phyloP scores from a whole-genome alignment of 2,113 vertebrate genomes.

The Oreotrochilus melanogaster region DNA sequence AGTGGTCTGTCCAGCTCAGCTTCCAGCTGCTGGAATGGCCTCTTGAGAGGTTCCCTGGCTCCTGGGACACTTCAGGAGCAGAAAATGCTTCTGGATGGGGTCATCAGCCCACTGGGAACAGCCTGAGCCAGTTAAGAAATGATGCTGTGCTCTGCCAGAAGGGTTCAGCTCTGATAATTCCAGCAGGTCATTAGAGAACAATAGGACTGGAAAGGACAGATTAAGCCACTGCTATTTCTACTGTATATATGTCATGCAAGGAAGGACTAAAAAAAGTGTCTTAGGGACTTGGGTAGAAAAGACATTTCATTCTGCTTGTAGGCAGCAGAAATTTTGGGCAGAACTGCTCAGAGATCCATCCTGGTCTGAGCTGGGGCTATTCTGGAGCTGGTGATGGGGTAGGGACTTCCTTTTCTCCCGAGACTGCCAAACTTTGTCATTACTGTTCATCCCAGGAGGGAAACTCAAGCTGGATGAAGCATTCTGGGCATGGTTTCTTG shows the following conservation, averaged over 20 bases:
- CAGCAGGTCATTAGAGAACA: neutral
- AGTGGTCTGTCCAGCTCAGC: neutral
- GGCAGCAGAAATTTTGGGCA: neutral
- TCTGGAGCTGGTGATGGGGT: neutral
- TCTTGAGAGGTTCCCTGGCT: neutral
- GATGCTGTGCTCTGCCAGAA: neutral
- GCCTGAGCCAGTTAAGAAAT: neutral
- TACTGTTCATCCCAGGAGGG: neutral
- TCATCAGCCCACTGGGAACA: neutral
- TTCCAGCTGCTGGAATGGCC: neutral
- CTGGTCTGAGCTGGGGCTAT: neutral
- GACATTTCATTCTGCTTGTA: neutral
- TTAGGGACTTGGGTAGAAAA: neutral
- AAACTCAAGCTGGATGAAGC: neutral
- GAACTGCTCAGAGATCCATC: neutral
- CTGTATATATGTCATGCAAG: neutral
- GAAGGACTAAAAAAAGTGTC: neutral
- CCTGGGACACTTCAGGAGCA: neutral
- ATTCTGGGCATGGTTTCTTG: neutral
- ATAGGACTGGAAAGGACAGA: neutral
- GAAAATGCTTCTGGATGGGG: neutral
- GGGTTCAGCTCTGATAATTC: conserved; percentile 4
- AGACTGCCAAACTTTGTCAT: neutral
- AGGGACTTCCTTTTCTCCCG: neutral
- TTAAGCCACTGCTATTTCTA: neutral